These are phyloP conservation scores for Phyto melanocephala DNA, from an alignment of 2,888 invertebrate species.

Conservation along the genomic window DNA sequence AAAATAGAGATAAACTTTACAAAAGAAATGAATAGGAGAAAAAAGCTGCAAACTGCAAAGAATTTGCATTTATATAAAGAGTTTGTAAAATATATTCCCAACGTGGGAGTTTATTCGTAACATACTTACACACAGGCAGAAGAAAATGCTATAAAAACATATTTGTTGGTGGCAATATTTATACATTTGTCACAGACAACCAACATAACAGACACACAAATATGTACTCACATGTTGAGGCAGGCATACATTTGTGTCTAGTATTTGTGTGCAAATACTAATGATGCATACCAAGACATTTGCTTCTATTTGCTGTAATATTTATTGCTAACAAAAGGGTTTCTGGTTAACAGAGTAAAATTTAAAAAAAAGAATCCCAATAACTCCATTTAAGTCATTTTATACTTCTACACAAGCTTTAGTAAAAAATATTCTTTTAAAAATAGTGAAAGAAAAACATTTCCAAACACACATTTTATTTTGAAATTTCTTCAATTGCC, in stretches of 20 bases:
- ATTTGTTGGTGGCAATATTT: constrained; percentile 59
- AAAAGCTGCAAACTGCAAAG: not conserved
- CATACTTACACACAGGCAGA: not conserved
- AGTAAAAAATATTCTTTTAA: too few species aligned
- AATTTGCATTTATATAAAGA: constrained; percentile 56
- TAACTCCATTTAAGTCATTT: too few species aligned
- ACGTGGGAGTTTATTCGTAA: constrained; percentile 61
- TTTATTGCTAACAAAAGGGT: constrained; percentile 12
- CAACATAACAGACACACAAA: constrained; percentile 5
- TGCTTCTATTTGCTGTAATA: constrained; percentile 53
- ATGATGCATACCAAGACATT: constrained; percentile 54
- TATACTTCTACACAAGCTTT: too few species aligned
- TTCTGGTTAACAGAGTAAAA: not conserved
- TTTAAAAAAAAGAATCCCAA: too few species aligned
- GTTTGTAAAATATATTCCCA: constrained; percentile 56
- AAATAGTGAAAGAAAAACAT: too few species aligned
- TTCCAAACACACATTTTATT: too few species aligned
- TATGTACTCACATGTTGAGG: too few species aligned
- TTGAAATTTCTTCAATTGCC: too few species aligned
- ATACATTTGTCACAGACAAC: constrained; percentile 54
- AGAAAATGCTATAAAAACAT: not conserved
- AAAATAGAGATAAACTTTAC: not conserved
- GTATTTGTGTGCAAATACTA: constrained; percentile 12
- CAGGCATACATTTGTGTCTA: too few species aligned
- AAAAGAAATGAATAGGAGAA: constrained; percentile 19